Conservation (phyloP, 2,888 invertebrate genomes). For the Sphecodes monilicornis region DNA sequence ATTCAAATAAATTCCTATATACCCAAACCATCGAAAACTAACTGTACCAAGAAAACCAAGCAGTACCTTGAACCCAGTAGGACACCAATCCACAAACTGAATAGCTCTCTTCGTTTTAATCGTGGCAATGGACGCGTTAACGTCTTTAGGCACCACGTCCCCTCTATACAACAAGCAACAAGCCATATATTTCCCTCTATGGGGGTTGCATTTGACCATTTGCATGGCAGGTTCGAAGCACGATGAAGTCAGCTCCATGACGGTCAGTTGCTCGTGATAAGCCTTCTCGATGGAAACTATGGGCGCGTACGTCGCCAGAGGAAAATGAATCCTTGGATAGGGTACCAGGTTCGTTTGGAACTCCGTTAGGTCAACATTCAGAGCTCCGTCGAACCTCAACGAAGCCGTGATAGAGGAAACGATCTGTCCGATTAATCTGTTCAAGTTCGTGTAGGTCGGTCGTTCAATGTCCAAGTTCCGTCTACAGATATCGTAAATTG, state of each 20-base stretch:
- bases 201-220: conserved; percentile 79
- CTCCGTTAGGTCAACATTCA: conserved; percentile 88
- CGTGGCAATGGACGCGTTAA: conserved; percentile 86
- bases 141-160: conserved; percentile 88
- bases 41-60: not conserved
- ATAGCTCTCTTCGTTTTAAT: conserved; percentile 87
- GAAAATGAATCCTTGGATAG: conserved; percentile 88
- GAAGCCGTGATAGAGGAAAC: conserved; percentile 87
- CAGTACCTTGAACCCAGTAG: conserved; percentile 86
- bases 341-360: conserved; percentile 88
- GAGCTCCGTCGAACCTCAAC: conserved; percentile 87
- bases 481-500: conserved; percentile 86
- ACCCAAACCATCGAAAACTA: no score
- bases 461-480: conserved; percentile 88
- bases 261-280: conserved; percentile 85
- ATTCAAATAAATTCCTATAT: not conserved
- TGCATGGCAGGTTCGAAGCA: conserved; percentile 84
- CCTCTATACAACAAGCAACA: conserved; percentile 86
- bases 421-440: conserved; percentile 89
- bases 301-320: conserved; percentile 86
- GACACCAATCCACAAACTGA: conserved; percentile 88
- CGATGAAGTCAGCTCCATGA: conserved; percentile 87
- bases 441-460: conserved; percentile 90
- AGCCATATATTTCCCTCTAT: conserved; percentile 85
- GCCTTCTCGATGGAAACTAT: conserved; percentile 84